phyloP scores from a whole-genome alignment of 2,888 invertebrate genomes.

The Mythimna loreyi region DNA sequence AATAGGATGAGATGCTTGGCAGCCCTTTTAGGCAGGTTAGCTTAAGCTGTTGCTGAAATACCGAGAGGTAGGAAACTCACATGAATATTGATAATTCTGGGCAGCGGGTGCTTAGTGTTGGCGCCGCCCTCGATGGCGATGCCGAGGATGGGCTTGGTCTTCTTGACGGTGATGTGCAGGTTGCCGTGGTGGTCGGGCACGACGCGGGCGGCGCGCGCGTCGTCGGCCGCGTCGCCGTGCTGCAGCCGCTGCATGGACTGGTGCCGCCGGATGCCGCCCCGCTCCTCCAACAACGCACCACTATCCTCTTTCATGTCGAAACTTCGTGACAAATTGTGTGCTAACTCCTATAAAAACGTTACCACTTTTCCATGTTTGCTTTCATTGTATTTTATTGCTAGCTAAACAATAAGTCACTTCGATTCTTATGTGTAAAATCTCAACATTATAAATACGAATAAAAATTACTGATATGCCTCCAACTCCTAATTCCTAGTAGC shows the following conservation, averaged over 20 bases:
- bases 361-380: constrained; percentile 36
- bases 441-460: constrained; percentile 41
- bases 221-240: constrained; percentile 90
- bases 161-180: constrained; percentile 96
- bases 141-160: constrained; percentile 98
- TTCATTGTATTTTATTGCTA: constrained; percentile 35
- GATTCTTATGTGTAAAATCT: constrained; percentile 38
- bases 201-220: constrained; percentile 91
- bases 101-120: constrained; percentile 98
- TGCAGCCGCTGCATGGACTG: constrained; percentile 95
- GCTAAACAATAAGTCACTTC: constrained; percentile 57
- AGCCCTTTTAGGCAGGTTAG: no score
- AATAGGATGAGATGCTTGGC: no score
- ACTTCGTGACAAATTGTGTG: constrained; percentile 96
- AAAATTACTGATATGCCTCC: constrained; percentile 64
- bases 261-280: constrained; percentile 93
- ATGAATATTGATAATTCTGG: constrained; percentile 98
- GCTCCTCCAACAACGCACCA: constrained; percentile 93
- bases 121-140: constrained; percentile 99
- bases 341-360: constrained; percentile 93
- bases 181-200: constrained; percentile 97
- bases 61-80: constrained; percentile 89
- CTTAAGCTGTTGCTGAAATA: constrained; percentile 4
- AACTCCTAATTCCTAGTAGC: constrained; percentile 80
- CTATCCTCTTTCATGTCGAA: constrained; percentile 97